Conservation (phyloP, 2,797 vertebrate species). For the Sorex maritimensis region DNA sequence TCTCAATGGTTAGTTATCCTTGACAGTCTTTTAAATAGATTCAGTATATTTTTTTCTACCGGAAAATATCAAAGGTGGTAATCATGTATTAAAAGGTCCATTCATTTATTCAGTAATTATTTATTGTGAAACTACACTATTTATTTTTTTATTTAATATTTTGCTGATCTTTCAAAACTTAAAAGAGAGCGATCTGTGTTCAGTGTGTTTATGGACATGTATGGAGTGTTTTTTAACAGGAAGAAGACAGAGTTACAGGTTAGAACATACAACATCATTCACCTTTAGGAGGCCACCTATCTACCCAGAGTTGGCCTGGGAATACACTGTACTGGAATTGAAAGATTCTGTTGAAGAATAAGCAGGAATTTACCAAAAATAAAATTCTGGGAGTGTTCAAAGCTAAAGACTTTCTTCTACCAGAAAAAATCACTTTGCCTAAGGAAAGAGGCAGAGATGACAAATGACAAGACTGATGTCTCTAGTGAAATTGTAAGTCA, state of each 20-base stretch:
- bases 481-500: background rate
- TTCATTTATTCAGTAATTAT: conserved; percentile 31
- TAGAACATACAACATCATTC: background rate
- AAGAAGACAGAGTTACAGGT: background rate
- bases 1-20: too few species aligned
- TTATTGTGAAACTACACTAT: background rate
- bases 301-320: background rate
- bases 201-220: background rate
- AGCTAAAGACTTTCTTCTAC: background rate
- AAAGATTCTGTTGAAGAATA: background rate
- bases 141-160: background rate
- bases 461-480: background rate
- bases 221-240: background rate
- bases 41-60: background rate
- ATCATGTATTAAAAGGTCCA: background rate
- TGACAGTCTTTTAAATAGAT: conserved; percentile 30
- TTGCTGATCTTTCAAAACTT: background rate
- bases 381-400: background rate
- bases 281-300: background rate
- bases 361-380: background rate
- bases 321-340: background rate
- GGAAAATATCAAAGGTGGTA: background rate
- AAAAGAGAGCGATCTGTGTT: background rate
- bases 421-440: background rate
- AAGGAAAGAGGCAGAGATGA: background rate